These are phyloP conservation scores for Craterocephalus amniculus DNA, from an alignment of 2,797 vertebrate genomes.

Conservation along the genomic window DNA sequence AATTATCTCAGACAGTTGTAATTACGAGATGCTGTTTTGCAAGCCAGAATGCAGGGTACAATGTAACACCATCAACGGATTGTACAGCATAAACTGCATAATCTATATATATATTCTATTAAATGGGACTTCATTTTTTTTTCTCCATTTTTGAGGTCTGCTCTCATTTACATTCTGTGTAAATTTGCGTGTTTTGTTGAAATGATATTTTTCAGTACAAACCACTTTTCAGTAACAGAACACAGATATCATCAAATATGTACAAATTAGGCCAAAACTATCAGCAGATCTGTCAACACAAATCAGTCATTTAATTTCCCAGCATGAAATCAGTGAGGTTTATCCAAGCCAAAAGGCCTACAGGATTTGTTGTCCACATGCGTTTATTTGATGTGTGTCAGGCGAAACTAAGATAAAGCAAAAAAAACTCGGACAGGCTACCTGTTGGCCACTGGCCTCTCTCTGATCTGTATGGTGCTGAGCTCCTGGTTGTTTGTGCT, in stretches of 20 bases:
- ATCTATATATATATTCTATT: background rate
- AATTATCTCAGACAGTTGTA: background rate
- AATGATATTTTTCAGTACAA: background rate
- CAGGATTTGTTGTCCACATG: slow-evolving; percentile 8
- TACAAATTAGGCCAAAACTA: background rate
- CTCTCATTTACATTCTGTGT: background rate
- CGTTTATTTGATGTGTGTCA: slow-evolving; percentile 1
- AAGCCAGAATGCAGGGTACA: background rate
- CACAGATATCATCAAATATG: background rate
- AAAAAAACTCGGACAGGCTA: slow-evolving; percentile 62
- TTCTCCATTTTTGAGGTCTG: background rate
- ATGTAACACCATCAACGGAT: background rate
- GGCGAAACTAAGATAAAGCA: slow-evolving; percentile 3
- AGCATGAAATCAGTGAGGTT: background rate
- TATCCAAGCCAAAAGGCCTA: background rate
- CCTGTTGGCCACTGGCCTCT: slow-evolving; percentile 95
- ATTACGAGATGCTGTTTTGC: background rate
- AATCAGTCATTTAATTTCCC: slow-evolving; percentile 8
- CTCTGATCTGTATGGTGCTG: slow-evolving; percentile 97
- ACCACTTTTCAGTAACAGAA: background rate
- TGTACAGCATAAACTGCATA: background rate
- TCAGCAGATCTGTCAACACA: background rate
- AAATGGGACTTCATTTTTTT: background rate
- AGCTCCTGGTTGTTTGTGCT: slow-evolving; percentile 95
- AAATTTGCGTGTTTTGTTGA: background rate